phyloP scores from a whole-genome alignment of 2,888 invertebrate genomes.

The Tineola bisselliella region DNA sequence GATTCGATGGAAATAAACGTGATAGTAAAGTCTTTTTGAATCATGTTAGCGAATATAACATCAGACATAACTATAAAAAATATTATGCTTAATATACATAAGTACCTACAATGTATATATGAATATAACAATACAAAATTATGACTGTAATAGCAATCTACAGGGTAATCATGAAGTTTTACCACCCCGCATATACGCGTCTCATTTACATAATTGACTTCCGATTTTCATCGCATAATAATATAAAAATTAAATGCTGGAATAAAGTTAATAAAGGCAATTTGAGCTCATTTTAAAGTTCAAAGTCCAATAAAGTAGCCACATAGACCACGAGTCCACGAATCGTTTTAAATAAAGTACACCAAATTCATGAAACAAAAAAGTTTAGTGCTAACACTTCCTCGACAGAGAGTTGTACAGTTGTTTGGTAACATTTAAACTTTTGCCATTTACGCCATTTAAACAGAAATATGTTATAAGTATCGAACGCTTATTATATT shows the following conservation, averaged over 20 bases:
- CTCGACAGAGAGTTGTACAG: not conserved
- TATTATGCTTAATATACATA: too few species aligned
- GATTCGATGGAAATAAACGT: too few species aligned
- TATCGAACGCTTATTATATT: too few species aligned
- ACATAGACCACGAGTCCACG: not conserved
- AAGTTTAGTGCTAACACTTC: not conserved
- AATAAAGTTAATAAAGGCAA: not conserved
- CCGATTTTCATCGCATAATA: not conserved
- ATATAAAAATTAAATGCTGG: not conserved
- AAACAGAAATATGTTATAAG: too few species aligned
- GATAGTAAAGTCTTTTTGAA: too few species aligned
- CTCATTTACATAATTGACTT: slow-evolving; percentile 1
- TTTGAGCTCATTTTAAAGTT: not conserved
- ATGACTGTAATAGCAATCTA: not conserved
- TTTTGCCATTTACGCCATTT: not conserved
- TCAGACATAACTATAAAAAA: too few species aligned
- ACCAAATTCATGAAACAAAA: not conserved
- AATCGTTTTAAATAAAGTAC: not conserved
- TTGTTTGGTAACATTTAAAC: not conserved
- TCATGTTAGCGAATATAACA: too few species aligned
- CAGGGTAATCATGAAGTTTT: not conserved
- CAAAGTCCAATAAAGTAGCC: not conserved
- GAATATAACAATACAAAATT: not conserved
- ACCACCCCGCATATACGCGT: not conserved
- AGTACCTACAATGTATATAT: too few species aligned